phyloP scores from a whole-genome alignment of 2,113 vertebrate genomes.

The Anser brachyrhynchus region DNA sequence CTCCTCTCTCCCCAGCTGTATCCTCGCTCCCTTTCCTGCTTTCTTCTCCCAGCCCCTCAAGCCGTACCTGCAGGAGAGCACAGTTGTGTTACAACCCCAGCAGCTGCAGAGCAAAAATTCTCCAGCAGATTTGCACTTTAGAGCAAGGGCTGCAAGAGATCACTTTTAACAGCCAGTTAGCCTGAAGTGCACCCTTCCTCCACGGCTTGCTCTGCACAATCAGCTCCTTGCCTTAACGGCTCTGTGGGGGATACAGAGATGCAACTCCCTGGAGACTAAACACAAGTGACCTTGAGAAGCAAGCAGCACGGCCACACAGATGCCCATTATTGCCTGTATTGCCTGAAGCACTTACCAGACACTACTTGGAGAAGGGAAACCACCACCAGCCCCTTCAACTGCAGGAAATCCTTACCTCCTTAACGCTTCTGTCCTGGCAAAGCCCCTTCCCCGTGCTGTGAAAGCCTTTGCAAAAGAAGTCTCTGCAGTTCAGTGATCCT shows the following conservation, averaged over 20 bases:
- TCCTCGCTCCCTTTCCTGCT: not conserved
- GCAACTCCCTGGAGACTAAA: not conserved
- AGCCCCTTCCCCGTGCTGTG: not conserved
- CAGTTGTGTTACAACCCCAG: rapidly evolving
- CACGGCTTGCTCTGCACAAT: not conserved
- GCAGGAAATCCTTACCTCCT: not conserved
- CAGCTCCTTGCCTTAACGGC: not conserved
- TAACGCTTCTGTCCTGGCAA: not conserved
- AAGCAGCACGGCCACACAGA: not conserved
- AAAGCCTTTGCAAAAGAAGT: not conserved
- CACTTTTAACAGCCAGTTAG: not conserved
- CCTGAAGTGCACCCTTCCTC: not conserved
- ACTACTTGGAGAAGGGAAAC: not conserved
- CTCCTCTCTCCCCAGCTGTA: not conserved
- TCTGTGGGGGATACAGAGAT: rapidly evolving
- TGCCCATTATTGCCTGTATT: not conserved
- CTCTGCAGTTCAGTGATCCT: not conserved
- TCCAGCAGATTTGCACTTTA: not conserved
- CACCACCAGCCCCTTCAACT: not conserved
- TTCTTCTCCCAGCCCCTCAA: not conserved
- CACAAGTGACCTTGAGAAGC: rapidly evolving
- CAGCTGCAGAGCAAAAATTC: not conserved
- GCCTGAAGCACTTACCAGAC: not conserved
- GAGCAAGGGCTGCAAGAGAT: not conserved
- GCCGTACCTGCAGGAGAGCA: not conserved